Percentiles rank a stretch among this genome's conserved stretches.
Evolutionary conservation across 2,888 invertebrate species (phyloP).

Genomic region (Scrobipalpa atriplicella): DNA sequence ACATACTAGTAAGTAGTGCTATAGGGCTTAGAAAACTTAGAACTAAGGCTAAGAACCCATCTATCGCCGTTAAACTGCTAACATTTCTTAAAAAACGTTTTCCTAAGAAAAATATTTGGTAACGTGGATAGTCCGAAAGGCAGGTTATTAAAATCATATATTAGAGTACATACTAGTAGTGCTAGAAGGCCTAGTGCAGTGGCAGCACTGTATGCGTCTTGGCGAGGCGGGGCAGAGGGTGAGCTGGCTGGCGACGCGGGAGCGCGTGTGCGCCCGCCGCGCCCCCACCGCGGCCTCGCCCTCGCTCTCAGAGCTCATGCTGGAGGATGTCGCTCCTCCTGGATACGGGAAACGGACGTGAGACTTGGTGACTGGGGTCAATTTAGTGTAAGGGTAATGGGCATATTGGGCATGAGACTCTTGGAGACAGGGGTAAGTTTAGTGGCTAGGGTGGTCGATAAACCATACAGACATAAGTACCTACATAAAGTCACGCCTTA

Average conservation of each 20-base stretch:
- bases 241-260: conserved; percentile 59
- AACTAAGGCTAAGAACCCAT: too few species aligned
- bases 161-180: conserved; percentile 44
- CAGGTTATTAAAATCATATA: too few species aligned
- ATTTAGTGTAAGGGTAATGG: neutral
- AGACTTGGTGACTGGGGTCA: neutral
- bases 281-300: conserved; percentile 50
- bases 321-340: conserved; percentile 67
- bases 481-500: too few species aligned
- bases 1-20: conserved; percentile 49
- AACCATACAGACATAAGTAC: too few species aligned
- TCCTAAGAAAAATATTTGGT: too few species aligned
- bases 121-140: too few species aligned
- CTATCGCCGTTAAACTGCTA: too few species aligned
- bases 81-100: too few species aligned
- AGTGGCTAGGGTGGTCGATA: too few species aligned
- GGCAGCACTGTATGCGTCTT: conserved; percentile 51
- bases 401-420: too few species aligned
- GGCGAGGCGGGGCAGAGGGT: conserved; percentile 75
- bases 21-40: conserved; percentile 42
- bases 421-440: too few species aligned
- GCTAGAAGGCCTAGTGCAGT: conserved; percentile 47
- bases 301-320: conserved; percentile 69
- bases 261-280: conserved; percentile 41
- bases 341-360: neutral